phyloP scores from a whole-genome alignment of 2,888 invertebrate species.

The Bombylius discolor region DNA sequence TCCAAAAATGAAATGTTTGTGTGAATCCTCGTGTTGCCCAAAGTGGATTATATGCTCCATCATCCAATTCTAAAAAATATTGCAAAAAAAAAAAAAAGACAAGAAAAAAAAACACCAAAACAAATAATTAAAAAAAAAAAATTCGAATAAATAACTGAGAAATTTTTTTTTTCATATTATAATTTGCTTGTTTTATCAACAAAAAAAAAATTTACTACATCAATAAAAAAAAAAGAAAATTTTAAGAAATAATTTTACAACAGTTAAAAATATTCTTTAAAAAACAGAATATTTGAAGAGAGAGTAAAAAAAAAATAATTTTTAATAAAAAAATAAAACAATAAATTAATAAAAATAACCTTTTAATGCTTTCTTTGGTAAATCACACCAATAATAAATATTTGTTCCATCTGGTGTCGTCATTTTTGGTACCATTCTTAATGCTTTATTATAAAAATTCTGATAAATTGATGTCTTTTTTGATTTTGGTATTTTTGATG shows the following conservation, averaged over 20 bases:
- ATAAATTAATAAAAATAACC: constrained; percentile 33
- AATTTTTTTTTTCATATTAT: background rate
- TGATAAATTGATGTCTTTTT: constrained; percentile 17
- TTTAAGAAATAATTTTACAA: background rate
- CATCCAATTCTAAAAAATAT: constrained; percentile 66
- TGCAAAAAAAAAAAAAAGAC: too few relatives aligned
- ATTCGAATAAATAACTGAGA: constrained; percentile 1
- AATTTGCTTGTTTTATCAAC: background rate
- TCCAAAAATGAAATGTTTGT: constrained; percentile 98
- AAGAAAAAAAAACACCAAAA: constrained; percentile 17
- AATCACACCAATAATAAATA: constrained; percentile 79
- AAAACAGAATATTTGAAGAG: background rate
- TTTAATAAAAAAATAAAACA: background rate
- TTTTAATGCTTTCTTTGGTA: constrained; percentile 45
- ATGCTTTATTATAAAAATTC: constrained; percentile 27
- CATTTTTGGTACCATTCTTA: constrained; percentile 53
- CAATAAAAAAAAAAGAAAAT: background rate
- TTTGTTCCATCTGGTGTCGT: constrained; percentile 72
- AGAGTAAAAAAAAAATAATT: background rate
- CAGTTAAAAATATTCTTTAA: background rate
- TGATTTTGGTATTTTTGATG: constrained; percentile 23
- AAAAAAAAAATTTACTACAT: too few relatives aligned
- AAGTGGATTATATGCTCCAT: constrained; percentile 82
- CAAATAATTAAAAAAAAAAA: background rate
- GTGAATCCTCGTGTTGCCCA: constrained; percentile 94